Base-by-base conservation (phyloP, 2,797 vertebrate species). In the Champsocephalus esox region DNA sequence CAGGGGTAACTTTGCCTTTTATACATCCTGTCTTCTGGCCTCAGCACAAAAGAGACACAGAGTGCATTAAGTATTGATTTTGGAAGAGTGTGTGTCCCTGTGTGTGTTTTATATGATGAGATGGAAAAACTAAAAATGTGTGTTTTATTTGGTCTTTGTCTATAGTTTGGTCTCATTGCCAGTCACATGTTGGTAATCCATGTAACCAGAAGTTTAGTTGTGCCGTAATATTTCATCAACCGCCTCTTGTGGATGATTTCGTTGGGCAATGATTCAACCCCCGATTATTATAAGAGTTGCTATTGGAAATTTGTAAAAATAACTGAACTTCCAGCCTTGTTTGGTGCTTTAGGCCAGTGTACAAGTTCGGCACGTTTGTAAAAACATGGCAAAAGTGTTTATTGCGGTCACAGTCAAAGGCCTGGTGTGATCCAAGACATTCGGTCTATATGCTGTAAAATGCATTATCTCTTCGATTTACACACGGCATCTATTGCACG, bases 1-100 rank as follows among this genome's bases (percentile, higher is more conserved):
- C 62, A 82, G 74, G 70, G 83, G 82, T 81, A 84, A 83, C 77
- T 78, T 81, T 89, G 73, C 72, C 75, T 79, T 86, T 77, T 83
- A 81, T 71, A 56, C 62, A 76, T 64, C 51, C 48, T 75, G 54
- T 79, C 49, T 65, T 80, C 66, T 71, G 58, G 19, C 72, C 80
- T 79, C 72, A 78, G 77, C 70, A 80, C 75, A 82, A 87, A 79
- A 73, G 73, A 19, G 64, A 19, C 34, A 38, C 10, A 43, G 44
- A 12, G 41, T 59, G 21, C 63, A 60, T 61, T 43, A 54, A 62
- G 66, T 75, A 89, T 83, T 78, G 82, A 86, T 87, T 79, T 66
- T 52, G 44, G 58, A 1, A 61, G 19, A 16, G 21, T 66, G 49
- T 66, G 49, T 68, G 68, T 58, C 52, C 63, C 32, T 14, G 6